Conservation (phyloP, 2,113 vertebrate genomes). For the Corythaixoides concolor region DNA sequence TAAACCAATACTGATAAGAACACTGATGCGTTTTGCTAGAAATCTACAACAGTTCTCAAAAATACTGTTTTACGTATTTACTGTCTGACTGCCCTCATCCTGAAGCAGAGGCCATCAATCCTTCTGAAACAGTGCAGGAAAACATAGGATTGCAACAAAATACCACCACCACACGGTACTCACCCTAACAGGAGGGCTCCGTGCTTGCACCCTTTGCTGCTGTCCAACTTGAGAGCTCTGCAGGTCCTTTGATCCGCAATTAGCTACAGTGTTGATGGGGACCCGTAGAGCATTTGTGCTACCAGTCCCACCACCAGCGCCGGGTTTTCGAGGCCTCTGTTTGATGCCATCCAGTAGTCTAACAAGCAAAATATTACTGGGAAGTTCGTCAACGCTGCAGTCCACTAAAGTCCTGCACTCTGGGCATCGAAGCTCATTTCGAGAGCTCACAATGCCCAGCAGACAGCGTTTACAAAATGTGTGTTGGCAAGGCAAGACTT, state of each 20-base stretch:
- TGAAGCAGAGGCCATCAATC: neutral
- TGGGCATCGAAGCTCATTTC: constrained; percentile 92
- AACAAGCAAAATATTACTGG: constrained; percentile 96
- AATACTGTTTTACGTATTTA: neutral
- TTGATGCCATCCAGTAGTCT: constrained; percentile 97
- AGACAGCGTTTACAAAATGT: constrained; percentile 96
- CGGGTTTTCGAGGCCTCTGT: constrained; percentile 87
- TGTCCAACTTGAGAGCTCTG: constrained; percentile 79
- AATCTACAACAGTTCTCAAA: neutral
- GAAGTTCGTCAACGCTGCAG: constrained; percentile 91
- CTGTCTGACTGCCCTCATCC: neutral
- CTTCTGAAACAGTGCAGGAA: neutral
- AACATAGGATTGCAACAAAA: constrained; percentile 2
- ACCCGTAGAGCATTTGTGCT: constrained; percentile 72
- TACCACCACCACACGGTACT: constrained; percentile 59
- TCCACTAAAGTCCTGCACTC: constrained; percentile 96
- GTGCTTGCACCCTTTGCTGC: constrained; percentile 87
- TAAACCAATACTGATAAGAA: neutral
- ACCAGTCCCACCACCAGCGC: constrained; percentile 66
- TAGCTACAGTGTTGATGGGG: constrained; percentile 61
- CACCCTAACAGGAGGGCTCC: constrained; percentile 92
- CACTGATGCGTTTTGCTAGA: neutral
- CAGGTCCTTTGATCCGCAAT: constrained; percentile 78
- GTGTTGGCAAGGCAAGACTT: constrained; percentile 97
- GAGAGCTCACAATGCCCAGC: constrained; percentile 92